These are phyloP conservation scores for Drosophila murphyi DNA, from an alignment of 1,140 invertebrate genomes.

Conservation along the genomic window DNA sequence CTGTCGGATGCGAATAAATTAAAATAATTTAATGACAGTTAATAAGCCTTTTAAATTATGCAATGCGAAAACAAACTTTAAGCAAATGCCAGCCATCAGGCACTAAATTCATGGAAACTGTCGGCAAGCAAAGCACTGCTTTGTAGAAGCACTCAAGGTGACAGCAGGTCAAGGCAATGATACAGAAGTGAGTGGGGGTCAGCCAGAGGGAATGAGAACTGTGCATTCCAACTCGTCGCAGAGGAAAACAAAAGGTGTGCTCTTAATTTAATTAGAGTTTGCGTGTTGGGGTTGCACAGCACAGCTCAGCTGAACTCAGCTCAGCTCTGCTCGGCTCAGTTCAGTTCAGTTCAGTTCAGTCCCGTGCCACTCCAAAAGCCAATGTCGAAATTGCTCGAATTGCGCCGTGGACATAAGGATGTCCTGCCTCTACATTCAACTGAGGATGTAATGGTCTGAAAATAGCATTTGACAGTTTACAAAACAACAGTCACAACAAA, in stretches of 20 bases:
- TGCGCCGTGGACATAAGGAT: slow-evolving; percentile 25
- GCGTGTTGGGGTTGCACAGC: slow-evolving; percentile 24
- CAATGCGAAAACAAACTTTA: slow-evolving; percentile 16
- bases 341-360: neutral
- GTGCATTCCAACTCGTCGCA: slow-evolving; percentile 60
- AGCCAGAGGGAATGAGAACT: neutral
- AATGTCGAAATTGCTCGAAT: slow-evolving; percentile 10
- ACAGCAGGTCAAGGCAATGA: slow-evolving; percentile 20
- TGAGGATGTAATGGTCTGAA: slow-evolving; percentile 73
- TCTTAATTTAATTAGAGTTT: slow-evolving; percentile 79
- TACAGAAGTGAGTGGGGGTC: neutral
- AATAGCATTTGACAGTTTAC: slow-evolving; percentile 65
- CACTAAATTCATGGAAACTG: no score
- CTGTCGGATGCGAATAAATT: slow-evolving; percentile 35
- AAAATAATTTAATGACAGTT: slow-evolving; percentile 59
- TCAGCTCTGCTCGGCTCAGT: neutral
- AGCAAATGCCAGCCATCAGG: neutral
- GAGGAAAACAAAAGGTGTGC: slow-evolving; percentile 68
- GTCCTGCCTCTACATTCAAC: slow-evolving; percentile 25
- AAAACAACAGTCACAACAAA: slow-evolving; percentile 27
- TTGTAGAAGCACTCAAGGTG: neutral
- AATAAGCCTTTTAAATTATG: slow-evolving; percentile 46
- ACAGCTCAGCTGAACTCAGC: neutral
- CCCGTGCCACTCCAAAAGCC: neutral
- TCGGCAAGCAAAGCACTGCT: neutral